Evolutionary conservation across 2,113 vertebrate genomes (phyloP).

Genomic region (Apaloderma vittatum): DNA sequence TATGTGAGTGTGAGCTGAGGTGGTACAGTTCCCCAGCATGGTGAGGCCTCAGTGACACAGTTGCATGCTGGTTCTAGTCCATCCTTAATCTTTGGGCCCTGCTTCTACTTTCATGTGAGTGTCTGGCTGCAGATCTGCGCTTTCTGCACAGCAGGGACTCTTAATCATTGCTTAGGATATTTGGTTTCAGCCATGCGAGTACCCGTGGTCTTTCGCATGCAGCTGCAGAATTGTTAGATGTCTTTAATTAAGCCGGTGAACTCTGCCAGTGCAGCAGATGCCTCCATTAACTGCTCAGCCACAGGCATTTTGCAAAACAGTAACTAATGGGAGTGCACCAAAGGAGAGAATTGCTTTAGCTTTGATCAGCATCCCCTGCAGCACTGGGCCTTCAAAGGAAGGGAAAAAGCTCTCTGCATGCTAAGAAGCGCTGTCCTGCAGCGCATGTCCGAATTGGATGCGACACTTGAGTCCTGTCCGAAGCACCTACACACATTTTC

Average conservation of each 20-base stretch:
- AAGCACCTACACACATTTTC: background rate
- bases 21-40: rapidly evolving
- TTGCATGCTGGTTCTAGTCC: background rate
- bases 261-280: slow-evolving; percentile 38
- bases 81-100: background rate
- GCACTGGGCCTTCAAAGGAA: slow-evolving; percentile 50
- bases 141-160: background rate
- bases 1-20: background rate
- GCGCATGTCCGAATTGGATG: rapidly evolving
- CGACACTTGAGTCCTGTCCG: background rate
- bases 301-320: slow-evolving; percentile 39
- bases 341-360: background rate
- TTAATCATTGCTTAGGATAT: background rate
- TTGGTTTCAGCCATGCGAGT: rapidly evolving
- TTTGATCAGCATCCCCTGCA: slow-evolving; percentile 7
- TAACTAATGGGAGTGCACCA: background rate
- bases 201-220: background rate
- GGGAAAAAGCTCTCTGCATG: background rate
- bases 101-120: background rate
- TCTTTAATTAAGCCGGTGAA: slow-evolving; percentile 28
- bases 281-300: slow-evolving; percentile 60
- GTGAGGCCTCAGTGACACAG: background rate
- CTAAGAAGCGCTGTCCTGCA: background rate
- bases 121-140: background rate
- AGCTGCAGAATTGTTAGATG: slow-evolving; percentile 57